These are phyloP conservation scores for Drosophila baimaii DNA, from an alignment of 1,140 invertebrate genomes.

Conservation along the genomic window DNA sequence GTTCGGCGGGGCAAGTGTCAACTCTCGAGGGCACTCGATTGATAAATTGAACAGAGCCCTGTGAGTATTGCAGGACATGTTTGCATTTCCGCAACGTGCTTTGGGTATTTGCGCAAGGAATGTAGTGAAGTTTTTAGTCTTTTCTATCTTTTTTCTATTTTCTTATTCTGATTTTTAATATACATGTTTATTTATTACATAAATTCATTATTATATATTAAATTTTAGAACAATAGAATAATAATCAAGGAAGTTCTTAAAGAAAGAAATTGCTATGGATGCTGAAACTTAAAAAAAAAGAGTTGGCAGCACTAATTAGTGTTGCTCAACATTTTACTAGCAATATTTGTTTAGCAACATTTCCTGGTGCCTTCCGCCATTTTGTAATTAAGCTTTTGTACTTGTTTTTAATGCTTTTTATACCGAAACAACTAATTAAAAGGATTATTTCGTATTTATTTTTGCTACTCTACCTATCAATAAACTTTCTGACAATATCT, in stretches of 20 bases:
- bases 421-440: too few relatives aligned
- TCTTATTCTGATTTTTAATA: background rate
- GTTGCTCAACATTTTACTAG: background rate
- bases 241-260: background rate
- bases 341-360: background rate
- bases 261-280: background rate
- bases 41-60: conserved; percentile 28
- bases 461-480: background rate
- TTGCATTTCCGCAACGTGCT: background rate
- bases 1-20: conserved; percentile 36
- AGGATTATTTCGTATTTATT: too few relatives aligned
- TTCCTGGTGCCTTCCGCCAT: too few relatives aligned
- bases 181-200: background rate
- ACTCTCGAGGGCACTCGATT: conserved; percentile 25
- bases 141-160: background rate
- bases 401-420: background rate
- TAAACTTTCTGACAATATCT: background rate
- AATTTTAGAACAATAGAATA: background rate
- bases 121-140: background rate
- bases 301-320: background rate
- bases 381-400: background rate
- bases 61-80: background rate
- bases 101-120: background rate
- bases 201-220: too few relatives aligned
- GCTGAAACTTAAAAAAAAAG: background rate